Conservation (phyloP, 1,140 invertebrate species). For the Neodiprion fabricii region DNA sequence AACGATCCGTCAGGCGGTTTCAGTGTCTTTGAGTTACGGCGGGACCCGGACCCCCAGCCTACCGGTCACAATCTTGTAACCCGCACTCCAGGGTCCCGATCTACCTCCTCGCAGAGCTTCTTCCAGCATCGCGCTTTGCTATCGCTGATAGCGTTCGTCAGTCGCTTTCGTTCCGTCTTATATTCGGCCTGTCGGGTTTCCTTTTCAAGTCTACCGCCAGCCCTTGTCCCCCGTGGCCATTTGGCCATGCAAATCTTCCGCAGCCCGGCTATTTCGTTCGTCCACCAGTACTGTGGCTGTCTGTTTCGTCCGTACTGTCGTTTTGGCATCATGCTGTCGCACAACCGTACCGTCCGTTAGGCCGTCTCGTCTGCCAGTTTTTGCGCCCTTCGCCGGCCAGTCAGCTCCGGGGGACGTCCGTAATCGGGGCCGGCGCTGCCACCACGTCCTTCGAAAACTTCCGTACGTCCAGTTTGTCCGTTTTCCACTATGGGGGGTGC, state of each 20-base stretch:
- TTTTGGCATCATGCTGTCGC: no score
- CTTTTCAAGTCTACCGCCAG: neutral
- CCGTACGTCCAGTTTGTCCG: constrained; percentile 10
- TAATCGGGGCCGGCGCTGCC: neutral
- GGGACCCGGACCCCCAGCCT: no score
- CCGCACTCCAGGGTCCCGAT: no score
- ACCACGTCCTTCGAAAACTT: constrained; percentile 10
- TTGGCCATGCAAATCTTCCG: constrained; percentile 21
- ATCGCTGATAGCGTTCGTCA: constrained; percentile 21
- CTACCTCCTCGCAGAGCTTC: no score
- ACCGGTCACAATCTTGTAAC: no score
- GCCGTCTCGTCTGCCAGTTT: neutral
- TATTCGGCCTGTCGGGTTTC: neutral
- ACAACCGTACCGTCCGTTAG: neutral
- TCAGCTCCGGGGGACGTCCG: constrained; percentile 12
- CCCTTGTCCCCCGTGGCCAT: constrained; percentile 12
- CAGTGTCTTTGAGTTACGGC: no score
- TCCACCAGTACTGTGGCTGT: constrained; percentile 31
- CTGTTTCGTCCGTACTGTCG: no score
- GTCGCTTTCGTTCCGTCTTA: constrained; percentile 4
- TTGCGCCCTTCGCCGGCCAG: constrained; percentile 15
- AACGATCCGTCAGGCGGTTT: constrained; percentile 18
- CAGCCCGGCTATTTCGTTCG: constrained; percentile 17
- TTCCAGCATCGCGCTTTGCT: constrained; percentile 11
- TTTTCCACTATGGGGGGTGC: constrained; percentile 20